phyloP scores from a whole-genome alignment of 2,113 vertebrate species.

The Rousettus leschenaultii region DNA sequence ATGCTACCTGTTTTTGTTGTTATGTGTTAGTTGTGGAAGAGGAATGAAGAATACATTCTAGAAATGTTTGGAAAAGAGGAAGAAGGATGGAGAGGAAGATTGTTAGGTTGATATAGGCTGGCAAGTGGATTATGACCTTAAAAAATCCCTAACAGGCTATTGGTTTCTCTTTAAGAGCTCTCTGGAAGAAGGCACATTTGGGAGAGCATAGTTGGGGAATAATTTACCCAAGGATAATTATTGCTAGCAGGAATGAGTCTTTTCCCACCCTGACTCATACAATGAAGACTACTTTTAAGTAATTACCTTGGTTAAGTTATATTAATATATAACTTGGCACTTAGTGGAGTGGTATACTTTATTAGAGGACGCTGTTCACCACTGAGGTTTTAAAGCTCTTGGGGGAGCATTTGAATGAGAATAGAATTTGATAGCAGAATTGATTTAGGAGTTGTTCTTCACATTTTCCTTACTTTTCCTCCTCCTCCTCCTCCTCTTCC shows the following conservation, averaged over 20 bases:
- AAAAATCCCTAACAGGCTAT: conserved; percentile 36
- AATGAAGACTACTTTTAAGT: conserved; percentile 54
- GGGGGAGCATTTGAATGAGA: conserved; percentile 57
- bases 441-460: conserved; percentile 50
- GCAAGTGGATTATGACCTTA: conserved; percentile 57
- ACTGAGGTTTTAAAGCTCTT: conserved; percentile 59
- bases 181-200: conserved; percentile 34
- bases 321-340: conserved; percentile 63
- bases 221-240: conserved; percentile 68
- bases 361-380: conserved; percentile 38
- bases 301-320: conserved; percentile 73
- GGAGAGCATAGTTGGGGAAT: conserved; percentile 58
- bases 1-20: background rate
- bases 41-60: background rate
- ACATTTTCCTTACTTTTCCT: conserved; percentile 42
- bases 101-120: background rate
- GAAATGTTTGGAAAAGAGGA: background rate
- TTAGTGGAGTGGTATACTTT: background rate
- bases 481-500: too few relatives aligned
- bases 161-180: conserved; percentile 30
- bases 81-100: background rate
- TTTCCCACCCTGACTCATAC: conserved; percentile 41
- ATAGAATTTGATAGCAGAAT: conserved; percentile 58
- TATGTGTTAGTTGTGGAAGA: conserved; percentile 20
- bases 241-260: conserved; percentile 49